These are phyloP conservation scores for Dione vanillae DNA, from an alignment of 2,888 invertebrate genomes.

Conservation along the genomic window DNA sequence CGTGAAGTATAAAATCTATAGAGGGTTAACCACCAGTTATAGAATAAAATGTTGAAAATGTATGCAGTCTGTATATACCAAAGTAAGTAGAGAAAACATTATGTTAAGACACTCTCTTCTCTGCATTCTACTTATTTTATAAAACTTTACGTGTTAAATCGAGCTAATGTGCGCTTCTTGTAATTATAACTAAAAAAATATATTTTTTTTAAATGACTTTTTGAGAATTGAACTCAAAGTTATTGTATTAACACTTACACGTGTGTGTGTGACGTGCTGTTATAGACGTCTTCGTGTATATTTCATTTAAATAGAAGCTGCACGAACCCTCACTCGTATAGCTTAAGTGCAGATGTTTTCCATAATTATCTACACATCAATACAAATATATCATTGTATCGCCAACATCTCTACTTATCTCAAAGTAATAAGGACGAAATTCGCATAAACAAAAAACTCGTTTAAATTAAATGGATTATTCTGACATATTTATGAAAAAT, in stretches of 20 bases:
- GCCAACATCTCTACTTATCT: not conserved
- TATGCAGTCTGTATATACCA: no score
- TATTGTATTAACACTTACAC: no score
- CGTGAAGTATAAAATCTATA: no score
- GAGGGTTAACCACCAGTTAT: no score
- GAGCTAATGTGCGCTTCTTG: no score
- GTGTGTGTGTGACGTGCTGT: no score
- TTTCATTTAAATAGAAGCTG: not conserved
- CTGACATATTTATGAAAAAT: slow-evolving; percentile 53
- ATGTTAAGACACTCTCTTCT: no score
- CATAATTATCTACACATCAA: slow-evolving; percentile 2
- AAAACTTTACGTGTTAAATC: not conserved
- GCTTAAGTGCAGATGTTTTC: not conserved
- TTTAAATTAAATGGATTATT: slow-evolving; percentile 34
- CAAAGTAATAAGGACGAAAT: slow-evolving; percentile 1
- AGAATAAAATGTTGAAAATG: no score
- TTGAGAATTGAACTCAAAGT: no score
- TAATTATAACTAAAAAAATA: no score
- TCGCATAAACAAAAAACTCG: slow-evolving; percentile 17
- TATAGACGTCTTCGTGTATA: not conserved
- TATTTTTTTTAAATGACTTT: no score
- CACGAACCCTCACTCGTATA: not conserved
- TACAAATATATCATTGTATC: not conserved
- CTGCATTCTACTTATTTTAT: not conserved
- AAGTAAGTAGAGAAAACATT: no score